Evolutionary conservation across 2,113 vertebrate genomes (phyloP).

Genomic region (Neodon shergylaensis): DNA sequence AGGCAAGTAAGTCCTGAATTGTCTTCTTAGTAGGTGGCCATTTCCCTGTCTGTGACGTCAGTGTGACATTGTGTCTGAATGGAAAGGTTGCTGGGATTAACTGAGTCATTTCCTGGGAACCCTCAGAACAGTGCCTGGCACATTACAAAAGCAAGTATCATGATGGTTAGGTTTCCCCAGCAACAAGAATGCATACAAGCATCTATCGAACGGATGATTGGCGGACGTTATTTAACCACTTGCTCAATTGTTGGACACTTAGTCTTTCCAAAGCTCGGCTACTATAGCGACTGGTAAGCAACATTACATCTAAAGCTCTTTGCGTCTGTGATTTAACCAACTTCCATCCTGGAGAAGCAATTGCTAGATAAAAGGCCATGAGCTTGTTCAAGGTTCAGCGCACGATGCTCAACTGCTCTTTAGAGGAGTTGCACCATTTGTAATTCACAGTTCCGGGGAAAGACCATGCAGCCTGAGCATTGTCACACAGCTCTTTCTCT

Average conservation of each 20-base stretch:
- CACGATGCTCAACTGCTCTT: neutral
- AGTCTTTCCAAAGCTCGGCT: neutral
- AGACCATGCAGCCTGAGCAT: neutral
- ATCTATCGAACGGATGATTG: neutral
- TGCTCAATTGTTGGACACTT: neutral
- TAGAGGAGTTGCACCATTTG: neutral
- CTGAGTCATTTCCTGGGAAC: neutral
- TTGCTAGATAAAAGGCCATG: neutral
- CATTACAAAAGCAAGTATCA: neutral
- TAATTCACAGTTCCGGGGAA: neutral
- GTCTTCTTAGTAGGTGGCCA: neutral
- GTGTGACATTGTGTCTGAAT: neutral
- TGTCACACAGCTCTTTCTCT: neutral
- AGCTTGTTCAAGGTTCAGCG: conserved; percentile 21
- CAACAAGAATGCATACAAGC: neutral
- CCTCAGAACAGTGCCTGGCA: neutral
- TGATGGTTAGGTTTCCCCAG: conserved; percentile 20
- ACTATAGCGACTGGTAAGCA: neutral
- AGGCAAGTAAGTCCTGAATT: neutral
- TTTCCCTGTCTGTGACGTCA: neutral
- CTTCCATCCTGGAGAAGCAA: conserved; percentile 4
- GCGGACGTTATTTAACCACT: neutral
- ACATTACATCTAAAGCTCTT: neutral
- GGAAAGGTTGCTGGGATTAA: neutral
- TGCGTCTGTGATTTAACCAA: neutral